A percentile compares a stretch with the other conserved stretches of the same genome.
phyloP scores from a whole-genome alignment of 2,888 invertebrate species.

The Mimachlamys varia region DNA sequence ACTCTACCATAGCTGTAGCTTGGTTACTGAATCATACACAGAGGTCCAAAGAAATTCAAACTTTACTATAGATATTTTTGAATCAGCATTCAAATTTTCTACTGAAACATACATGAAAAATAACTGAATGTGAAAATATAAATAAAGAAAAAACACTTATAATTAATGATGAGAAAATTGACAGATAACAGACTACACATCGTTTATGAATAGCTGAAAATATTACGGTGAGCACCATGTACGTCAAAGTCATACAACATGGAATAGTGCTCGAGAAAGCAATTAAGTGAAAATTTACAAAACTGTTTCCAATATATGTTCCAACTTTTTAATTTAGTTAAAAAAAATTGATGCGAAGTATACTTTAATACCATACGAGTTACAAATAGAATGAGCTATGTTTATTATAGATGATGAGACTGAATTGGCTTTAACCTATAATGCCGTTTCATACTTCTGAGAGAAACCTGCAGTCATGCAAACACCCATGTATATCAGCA shows the following conservation, averaged over 20 bases:
- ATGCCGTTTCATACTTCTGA: not conserved
- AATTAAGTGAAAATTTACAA: not conserved
- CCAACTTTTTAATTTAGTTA: not conserved
- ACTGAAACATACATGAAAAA: not conserved
- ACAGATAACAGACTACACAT: not conserved
- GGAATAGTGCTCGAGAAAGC: not conserved
- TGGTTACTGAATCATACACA: conserved; percentile 1
- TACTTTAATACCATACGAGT: not conserved
- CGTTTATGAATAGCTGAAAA: not conserved
- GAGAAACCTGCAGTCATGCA: conserved; percentile 3
- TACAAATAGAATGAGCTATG: not conserved
- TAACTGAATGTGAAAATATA: not conserved
- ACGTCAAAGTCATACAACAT: too few relatives aligned
- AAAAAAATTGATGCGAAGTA: not conserved
- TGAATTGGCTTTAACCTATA: not conserved
- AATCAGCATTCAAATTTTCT: conserved; percentile 23
- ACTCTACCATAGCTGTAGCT: not conserved
- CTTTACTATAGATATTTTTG: not conserved
- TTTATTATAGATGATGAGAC: not conserved
- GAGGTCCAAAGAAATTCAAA: not conserved
- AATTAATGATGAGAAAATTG: not conserved
- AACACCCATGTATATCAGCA: conserved; percentile 1
- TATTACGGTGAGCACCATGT: not conserved
- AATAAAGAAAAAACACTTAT: not conserved
- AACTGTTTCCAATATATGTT: conserved; percentile 13